These are phyloP conservation scores for Clarias macrocephalus DNA, from an alignment of 2,113 vertebrate species.

Conservation along the genomic window DNA sequence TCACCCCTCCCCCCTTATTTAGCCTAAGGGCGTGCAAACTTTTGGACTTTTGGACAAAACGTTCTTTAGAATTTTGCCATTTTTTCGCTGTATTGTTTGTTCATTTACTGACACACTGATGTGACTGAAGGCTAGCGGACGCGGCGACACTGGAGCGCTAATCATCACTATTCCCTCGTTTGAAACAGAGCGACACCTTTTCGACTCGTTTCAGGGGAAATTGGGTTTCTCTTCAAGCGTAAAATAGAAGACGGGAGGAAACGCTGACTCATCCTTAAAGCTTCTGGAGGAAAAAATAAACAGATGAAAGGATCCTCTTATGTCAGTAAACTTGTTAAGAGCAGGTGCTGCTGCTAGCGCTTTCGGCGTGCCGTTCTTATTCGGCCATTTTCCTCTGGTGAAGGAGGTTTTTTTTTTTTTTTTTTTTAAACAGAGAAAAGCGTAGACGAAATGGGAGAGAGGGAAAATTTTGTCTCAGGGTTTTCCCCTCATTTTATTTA, in stretches of 20 bases:
- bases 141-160: background rate
- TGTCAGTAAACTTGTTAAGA: constrained; percentile 69
- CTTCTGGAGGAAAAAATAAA: constrained; percentile 46
- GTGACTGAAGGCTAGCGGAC: background rate
- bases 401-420: constrained; percentile 9
- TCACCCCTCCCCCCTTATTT: background rate
- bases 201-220: constrained; percentile 36
- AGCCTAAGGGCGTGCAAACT: background rate
- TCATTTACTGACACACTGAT: background rate
- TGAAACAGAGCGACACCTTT: constrained; percentile 38
- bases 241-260: constrained; percentile 42
- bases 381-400: constrained; percentile 32
- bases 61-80: background rate
- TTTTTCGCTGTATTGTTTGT: background rate
- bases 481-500: constrained; percentile 26
- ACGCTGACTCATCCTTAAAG: constrained; percentile 63
- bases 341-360: constrained; percentile 62
- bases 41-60: background rate
- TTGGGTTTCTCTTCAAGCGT: constrained; percentile 36
- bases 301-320: constrained; percentile 71
- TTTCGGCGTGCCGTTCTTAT: constrained; percentile 49
- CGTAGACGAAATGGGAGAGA: constrained; percentile 7
- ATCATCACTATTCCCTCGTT: background rate
- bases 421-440: background rate
- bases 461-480: constrained; percentile 37